Percentiles rank a stretch among this genome's conserved stretches.
These are phyloP conservation scores for Euspilapteryx auroguttella DNA, from an alignment of 2,888 invertebrate genomes.

Conservation along the genomic window DNA sequence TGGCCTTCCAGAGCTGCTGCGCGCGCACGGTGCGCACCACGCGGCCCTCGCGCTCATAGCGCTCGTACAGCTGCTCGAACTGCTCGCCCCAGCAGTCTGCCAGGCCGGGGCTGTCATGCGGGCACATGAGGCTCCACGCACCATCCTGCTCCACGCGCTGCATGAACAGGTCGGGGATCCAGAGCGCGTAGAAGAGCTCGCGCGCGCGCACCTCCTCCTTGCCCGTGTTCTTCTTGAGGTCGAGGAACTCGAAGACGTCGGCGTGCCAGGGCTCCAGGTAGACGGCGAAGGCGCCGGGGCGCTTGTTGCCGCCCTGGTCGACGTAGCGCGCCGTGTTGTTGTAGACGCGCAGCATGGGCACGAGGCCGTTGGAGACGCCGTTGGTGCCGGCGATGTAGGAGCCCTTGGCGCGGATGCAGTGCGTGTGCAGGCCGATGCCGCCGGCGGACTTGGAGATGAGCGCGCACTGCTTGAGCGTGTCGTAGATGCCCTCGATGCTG, in stretches of 20 bases:
- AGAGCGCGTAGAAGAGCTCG: constrained; percentile 94
- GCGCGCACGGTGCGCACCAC: constrained; percentile 75
- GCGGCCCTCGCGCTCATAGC: constrained; percentile 81
- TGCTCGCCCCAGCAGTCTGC: constrained; percentile 93
- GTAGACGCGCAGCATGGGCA: constrained; percentile 94
- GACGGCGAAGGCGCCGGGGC: constrained; percentile 96
- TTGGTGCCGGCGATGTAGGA: constrained; percentile 92
- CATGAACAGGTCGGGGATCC: constrained; percentile 99
- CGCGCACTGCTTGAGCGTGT: constrained; percentile 90
- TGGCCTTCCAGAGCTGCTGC: constrained; percentile 89
- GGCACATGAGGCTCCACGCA: constrained; percentile 97
- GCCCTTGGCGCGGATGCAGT: constrained; percentile 91
- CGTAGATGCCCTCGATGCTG: constrained; percentile 93
- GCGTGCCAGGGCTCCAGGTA: constrained; percentile 99
- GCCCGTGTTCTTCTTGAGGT: constrained; percentile 93
- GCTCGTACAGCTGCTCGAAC: constrained; percentile 84
- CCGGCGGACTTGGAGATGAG: constrained; percentile 96
- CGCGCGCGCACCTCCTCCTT: constrained; percentile 93
- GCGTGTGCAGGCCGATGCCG: constrained; percentile 95
- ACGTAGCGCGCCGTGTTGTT: constrained; percentile 96
- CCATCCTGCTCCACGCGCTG: constrained; percentile 82
- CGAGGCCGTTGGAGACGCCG: constrained; percentile 91
- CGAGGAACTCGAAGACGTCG: constrained; percentile 93
- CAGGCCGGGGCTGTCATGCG: constrained; percentile 88
- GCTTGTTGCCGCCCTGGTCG: constrained; percentile 96